These are phyloP conservation scores for Epistrophella euchroma DNA, from an alignment of 2,888 invertebrate genomes.

Conservation along the genomic window DNA sequence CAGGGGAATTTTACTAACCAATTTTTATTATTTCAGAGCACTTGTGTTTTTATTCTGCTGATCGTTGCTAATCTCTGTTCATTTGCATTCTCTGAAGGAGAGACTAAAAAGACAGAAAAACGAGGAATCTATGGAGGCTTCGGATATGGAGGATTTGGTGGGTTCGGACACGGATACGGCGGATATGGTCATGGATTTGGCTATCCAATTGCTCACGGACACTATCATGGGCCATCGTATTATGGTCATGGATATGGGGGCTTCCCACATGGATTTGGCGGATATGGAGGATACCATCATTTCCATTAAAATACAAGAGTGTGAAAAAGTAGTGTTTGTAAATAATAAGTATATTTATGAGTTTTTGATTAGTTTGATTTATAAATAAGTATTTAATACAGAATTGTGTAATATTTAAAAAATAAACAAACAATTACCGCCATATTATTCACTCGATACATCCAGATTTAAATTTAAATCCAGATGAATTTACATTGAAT, in stretches of 20 bases:
- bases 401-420: background rate
- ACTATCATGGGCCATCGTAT: slow-evolving; percentile 32
- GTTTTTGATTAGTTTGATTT: background rate
- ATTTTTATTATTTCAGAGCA: slow-evolving; percentile 45
- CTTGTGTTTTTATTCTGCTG: slow-evolving; percentile 46
- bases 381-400: too few relatives aligned
- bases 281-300: slow-evolving; percentile 29
- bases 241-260: slow-evolving; percentile 63
- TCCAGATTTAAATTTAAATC: too few relatives aligned
- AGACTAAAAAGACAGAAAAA: slow-evolving; percentile 69
- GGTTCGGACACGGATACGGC: slow-evolving; percentile 40
- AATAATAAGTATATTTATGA: slow-evolving; percentile 8
- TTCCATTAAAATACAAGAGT: slow-evolving; percentile 22
- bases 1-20: background rate
- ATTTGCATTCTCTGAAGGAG: slow-evolving; percentile 33
- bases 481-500: too few relatives aligned
- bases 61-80: slow-evolving; percentile 46
- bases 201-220: slow-evolving; percentile 30
- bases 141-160: slow-evolving; percentile 58
- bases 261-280: slow-evolving; percentile 47
- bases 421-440: background rate
- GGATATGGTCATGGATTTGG: slow-evolving; percentile 39
- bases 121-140: slow-evolving; percentile 74
- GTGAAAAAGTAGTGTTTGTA: slow-evolving; percentile 5
- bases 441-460: too few relatives aligned